phyloP scores from a whole-genome alignment of 2,797 vertebrate genomes.

The Enteromius unitaeniatus region DNA sequence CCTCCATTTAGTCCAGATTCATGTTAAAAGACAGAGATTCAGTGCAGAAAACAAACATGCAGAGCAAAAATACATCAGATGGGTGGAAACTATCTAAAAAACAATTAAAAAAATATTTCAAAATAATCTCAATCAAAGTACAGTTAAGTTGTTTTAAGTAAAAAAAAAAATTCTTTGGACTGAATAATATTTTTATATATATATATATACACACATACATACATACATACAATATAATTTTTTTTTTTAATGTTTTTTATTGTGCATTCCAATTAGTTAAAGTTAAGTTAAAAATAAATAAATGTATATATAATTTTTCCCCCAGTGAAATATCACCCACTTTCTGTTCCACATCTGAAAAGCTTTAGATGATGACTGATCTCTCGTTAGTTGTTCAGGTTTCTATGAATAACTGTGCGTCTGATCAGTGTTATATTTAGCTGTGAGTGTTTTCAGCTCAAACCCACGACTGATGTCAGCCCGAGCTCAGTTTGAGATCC shows the following conservation, averaged over 20 bases:
- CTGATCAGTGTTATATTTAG: neutral
- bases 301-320: too few species aligned
- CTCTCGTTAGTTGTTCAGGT: neutral
- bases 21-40: neutral
- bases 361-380: neutral
- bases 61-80: neutral
- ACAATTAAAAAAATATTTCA: too few species aligned
- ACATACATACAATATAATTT: too few species aligned
- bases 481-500: neutral
- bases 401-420: neutral
- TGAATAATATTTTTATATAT: too few species aligned
- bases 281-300: too few species aligned
- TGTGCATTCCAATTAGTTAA: too few species aligned
- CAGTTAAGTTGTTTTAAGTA: too few species aligned
- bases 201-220: too few species aligned
- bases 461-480: neutral
- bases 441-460: neutral
- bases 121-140: too few species aligned
- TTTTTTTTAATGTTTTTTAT: too few species aligned
- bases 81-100: neutral
- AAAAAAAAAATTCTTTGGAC: too few species aligned
- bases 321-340: neutral
- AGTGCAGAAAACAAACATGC: neutral
- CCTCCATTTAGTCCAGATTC: neutral
- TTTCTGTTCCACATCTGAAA: neutral